Base-by-base conservation (phyloP, 2,113 vertebrate species). In the Mus spicilegus region DNA sequence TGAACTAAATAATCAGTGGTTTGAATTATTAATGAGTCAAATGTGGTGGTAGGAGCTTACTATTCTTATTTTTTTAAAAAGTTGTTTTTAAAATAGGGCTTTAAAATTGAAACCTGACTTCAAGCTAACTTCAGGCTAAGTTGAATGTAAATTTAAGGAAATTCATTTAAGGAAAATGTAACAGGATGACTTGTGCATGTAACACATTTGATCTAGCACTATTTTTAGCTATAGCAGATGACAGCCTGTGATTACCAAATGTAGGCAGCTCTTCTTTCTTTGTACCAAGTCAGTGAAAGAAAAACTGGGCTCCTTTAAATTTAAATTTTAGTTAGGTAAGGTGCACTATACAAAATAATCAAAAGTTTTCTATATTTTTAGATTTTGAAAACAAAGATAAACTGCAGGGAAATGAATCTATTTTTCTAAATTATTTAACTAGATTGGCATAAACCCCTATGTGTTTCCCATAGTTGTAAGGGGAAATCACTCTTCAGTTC, bases 211-310 rank as follows among this genome's bases (percentile, higher is more conserved):
- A 98, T 97, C 98, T 97, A 97, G 96, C 97, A 97, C 99, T 99
- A 99, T 99, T 99, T 99, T 99, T 99, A 99, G 99, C 98, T 46
- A 77, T 96, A 97, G 95, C 98, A 98, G 97, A 97, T 98, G 98
- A 98, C 97, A 98, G 96, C 97, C 98, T 97, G 92, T 98, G 98
- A 98, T 98, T 98, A 98, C 98, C 98, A 98, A 98, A 98, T 98
- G 98, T 98, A 98, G 98, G 93, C 97, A 98, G 98, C 98, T 98
- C 97, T 98, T 98, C 97, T 98, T 97, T 98, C 97, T 98, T 96
- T 93, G 78, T 95, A 88, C 96, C 89, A 96, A 86, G 91, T 92
- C 91, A 67, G 86, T 97, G 67, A 97, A 97, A 84, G 92, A 81
- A 56, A 95, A 9, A 87, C 89, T 76, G n/a, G 81, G 33, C 93